phyloP scores from a whole-genome alignment of 2,888 invertebrate species.

The Rhorus exstirpatorius region DNA sequence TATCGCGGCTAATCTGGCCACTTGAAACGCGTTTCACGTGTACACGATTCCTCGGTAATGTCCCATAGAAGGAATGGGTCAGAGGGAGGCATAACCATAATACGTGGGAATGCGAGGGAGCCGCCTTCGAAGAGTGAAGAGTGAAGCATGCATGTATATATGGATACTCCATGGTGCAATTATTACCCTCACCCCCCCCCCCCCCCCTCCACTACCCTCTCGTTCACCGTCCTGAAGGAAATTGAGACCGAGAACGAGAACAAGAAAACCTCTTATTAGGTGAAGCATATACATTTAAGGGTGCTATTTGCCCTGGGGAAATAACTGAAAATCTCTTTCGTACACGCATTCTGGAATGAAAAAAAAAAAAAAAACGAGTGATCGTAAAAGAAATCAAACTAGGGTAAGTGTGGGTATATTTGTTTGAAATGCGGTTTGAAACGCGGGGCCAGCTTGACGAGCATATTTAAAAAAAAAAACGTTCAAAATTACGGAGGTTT shows the following conservation, averaged over 20 bases:
- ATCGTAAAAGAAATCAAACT: slow-evolving; percentile 3
- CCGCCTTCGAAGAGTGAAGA: no score
- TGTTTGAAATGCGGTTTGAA: no score
- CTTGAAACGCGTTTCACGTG: slow-evolving; percentile 65
- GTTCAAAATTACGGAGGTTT: no score
- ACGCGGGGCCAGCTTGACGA: no score
- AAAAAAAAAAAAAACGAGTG: slow-evolving; percentile 4
- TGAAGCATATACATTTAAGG: slow-evolving; percentile 11
- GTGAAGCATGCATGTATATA: no score
- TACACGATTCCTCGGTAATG: slow-evolving; percentile 26
- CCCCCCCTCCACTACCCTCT: no score
- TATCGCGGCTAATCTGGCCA: slow-evolving; percentile 61
- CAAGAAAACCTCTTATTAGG: slow-evolving; percentile 36
- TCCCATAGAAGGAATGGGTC: slow-evolving; percentile 4
- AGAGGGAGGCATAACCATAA: slow-evolving; percentile 8
- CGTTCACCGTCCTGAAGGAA: slow-evolving; percentile 47
- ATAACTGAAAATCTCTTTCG: slow-evolving; percentile 35
- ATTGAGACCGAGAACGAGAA: slow-evolving; percentile 55
- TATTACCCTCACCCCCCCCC: no score
- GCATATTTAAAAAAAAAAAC: no score
- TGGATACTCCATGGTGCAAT: slow-evolving; percentile 49
- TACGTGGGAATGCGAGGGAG: background rate
- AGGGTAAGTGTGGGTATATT: no score
- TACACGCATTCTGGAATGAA: background rate
- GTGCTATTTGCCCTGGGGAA: slow-evolving; percentile 22